Percentiles rank a stretch among this genome's conserved stretches.
These are phyloP conservation scores for Saturnia japonica DNA, from an alignment of 2,888 invertebrate species.

Conservation along the genomic window DNA sequence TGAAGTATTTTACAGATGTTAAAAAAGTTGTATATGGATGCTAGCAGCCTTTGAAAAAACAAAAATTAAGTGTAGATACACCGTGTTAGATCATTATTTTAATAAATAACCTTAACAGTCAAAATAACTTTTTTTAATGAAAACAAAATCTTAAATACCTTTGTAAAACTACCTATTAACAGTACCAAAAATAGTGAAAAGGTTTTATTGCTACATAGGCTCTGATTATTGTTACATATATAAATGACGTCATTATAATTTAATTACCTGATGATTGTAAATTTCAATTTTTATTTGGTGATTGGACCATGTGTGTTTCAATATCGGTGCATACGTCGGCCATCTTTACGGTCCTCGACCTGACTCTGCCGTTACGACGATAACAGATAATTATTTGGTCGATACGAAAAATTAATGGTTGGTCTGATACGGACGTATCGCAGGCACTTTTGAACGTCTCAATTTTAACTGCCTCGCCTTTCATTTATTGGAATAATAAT, in stretches of 20 bases:
- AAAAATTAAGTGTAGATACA: no score
- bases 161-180: neutral
- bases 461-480: constrained; percentile 47
- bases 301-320: constrained; percentile 39
- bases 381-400: constrained; percentile 75
- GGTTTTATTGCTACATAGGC: neutral
- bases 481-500: neutral
- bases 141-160: no score
- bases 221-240: neutral
- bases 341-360: constrained; percentile 67
- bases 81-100: neutral
- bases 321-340: constrained; percentile 53
- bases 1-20: no score
- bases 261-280: neutral
- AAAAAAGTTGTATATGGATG: no score
- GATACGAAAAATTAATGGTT: constrained; percentile 75
- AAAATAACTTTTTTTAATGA: neutral
- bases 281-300: constrained; percentile 20
- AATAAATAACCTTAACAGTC: no score
- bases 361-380: constrained; percentile 65
- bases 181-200: neutral
- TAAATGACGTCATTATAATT: neutral
- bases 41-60: no score
- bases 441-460: constrained; percentile 66
- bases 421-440: constrained; percentile 54